Evolutionary conservation across 2,797 vertebrate species (phyloP), one percentile per base, ranked within the genome.

Genomic region (Gymnodraco acuticeps): DNA sequence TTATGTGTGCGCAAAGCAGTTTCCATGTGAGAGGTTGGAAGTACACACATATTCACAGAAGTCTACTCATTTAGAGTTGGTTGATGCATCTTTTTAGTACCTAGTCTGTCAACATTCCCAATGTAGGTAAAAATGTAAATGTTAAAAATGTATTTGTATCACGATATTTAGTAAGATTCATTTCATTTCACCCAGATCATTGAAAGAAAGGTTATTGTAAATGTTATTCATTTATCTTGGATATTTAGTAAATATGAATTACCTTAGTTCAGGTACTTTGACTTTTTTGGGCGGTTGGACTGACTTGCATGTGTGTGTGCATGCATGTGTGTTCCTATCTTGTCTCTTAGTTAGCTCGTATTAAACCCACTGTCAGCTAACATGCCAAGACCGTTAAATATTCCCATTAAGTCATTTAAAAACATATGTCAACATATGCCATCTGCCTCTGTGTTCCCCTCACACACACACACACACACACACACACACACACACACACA

Each of bases 341-440:
- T 41, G 52, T 46, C 51, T 72, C 58, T 59, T 89, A 71, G 75
- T 90, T 92, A 91, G 59, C 51, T 85, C 55, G 1, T n/a, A 88
- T 90, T 89, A 92, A 88, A 87, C 89, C 77, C 43, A 71, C 76
- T 90, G 87, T 89, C 88, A 90, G 77, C 69, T 14, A 59, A 70
- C 78, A 84, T 60, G 79, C 64, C 69, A 55, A 53, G 33, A 67
- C 54, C 69, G 69, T 73, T 83, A 85, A 83, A 88, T 63, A 70
- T 81, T 80, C 78, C 69, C 54, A 85, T 91, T 86, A 88, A 86
- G 84, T 76, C 38, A 72, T 87, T 87, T 90, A 82, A 82, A 79
- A 81, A 74, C 88, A 77, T 82, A 80, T 68, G 81, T 50, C 64
- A 78, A 61, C 77, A 73, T 86, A 84, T 69, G 81, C 47, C 81